Percentiles rank a stretch among this genome's conserved stretches.
phyloP scores from a whole-genome alignment of 2,797 vertebrate genomes.

The Takifugu ocellatus region DNA sequence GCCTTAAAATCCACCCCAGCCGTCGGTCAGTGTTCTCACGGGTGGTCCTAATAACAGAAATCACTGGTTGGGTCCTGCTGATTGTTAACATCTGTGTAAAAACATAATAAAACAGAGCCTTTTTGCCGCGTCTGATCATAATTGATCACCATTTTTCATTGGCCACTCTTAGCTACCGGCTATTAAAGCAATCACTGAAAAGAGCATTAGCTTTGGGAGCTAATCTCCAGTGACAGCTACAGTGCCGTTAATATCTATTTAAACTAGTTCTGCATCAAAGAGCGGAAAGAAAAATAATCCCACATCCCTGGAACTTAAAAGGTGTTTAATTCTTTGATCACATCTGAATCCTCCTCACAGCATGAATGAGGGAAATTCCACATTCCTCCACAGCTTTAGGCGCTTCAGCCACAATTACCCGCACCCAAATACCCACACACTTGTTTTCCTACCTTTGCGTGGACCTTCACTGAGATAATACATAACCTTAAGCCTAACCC shows the following conservation, averaged over 20 bases:
- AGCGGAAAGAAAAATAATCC: not conserved
- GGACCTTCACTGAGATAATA: too few relatives aligned
- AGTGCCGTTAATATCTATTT: not conserved
- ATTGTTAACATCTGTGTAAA: conserved; percentile 64
- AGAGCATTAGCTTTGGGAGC: too few relatives aligned
- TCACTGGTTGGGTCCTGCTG: conserved; percentile 49
- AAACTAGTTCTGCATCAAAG: conserved; percentile 3
- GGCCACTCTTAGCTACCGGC: conserved; percentile 5
- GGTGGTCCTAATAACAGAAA: conserved; percentile 64
- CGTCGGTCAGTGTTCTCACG: conserved; percentile 30
- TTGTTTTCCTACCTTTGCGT: not conserved
- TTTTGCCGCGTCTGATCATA: too few relatives aligned
- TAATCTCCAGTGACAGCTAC: too few relatives aligned
- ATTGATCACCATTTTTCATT: not conserved
- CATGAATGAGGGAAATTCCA: conserved; percentile 57
- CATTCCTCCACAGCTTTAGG: conserved; percentile 44
- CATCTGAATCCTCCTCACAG: conserved; percentile 43
- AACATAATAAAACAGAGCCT: conserved; percentile 36
- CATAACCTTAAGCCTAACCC: too few relatives aligned
- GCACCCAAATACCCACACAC: conserved; percentile 11
- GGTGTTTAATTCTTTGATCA: conserved; percentile 10
- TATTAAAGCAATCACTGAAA: too few relatives aligned
- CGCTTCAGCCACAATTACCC: conserved; percentile 37
- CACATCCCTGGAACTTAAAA: too few relatives aligned
- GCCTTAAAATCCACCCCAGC: conserved; percentile 2